phyloP scores from a whole-genome alignment of 1,140 invertebrate genomes.

The Pollicipes pollicipes region DNA sequence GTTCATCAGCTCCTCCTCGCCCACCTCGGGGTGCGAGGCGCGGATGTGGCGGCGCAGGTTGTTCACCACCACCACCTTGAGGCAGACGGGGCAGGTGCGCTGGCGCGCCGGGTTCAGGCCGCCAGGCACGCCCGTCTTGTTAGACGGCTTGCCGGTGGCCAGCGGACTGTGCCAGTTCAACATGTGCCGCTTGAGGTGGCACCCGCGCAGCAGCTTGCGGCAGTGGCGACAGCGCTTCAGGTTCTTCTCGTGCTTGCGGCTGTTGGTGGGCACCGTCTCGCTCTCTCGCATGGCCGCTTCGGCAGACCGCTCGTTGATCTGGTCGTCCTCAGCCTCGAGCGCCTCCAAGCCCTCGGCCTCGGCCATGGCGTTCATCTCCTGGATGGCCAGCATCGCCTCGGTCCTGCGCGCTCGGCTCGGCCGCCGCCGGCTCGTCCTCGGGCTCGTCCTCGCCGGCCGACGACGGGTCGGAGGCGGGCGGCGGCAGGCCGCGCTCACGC shows the following conservation, averaged over 20 bases:
- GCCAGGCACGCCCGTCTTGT: slow-evolving; percentile 3
- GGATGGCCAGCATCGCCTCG: neutral
- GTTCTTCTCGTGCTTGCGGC: neutral
- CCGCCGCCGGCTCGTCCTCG: neutral
- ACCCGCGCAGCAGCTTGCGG: slow-evolving; percentile 5
- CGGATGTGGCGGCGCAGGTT: slow-evolving; percentile 4
- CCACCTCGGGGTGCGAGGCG: neutral
- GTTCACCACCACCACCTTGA: neutral
- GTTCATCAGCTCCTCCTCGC: neutral
- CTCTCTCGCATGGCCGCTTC: neutral
- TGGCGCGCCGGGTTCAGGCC: slow-evolving; percentile 3
- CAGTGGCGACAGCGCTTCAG: neutral
- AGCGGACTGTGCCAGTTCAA: neutral
- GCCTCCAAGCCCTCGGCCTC: slow-evolving; percentile 4
- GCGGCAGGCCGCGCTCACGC: neutral
- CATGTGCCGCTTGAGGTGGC: neutral
- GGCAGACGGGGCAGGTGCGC: neutral
- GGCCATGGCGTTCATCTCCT: slow-evolving; percentile 1
- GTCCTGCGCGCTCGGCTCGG: neutral
- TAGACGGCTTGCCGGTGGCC: neutral
- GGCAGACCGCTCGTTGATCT: neutral
- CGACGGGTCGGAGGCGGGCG: neutral
- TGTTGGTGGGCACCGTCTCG: neutral
- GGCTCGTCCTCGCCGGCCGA: neutral
- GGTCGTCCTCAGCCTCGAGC: neutral